These are phyloP conservation scores for Clamator glandarius DNA, from an alignment of 2,797 vertebrate species.

Conservation along the genomic window DNA sequence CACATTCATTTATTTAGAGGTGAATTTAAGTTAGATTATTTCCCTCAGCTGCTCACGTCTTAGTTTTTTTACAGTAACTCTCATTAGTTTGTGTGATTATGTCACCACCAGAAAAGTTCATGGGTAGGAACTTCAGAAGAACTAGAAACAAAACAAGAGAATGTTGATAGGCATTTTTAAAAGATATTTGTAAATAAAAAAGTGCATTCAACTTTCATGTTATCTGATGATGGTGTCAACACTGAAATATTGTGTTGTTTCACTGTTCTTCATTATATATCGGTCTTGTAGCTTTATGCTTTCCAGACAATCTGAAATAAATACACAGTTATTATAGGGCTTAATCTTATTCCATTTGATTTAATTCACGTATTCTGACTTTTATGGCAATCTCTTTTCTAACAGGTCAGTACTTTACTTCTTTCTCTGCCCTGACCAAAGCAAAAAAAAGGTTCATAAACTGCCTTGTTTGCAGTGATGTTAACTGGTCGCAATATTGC, in stretches of 20 bases:
- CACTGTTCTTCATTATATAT: neutral
- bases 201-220: neutral
- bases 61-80: neutral
- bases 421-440: neutral
- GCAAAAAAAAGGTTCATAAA: neutral
- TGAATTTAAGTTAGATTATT: neutral
- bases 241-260: neutral
- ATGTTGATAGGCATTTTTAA: neutral
- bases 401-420: neutral
- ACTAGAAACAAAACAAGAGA: neutral
- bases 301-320: neutral
- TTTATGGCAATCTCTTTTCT: neutral
- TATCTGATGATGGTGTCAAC: neutral
- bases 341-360: neutral
- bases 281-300: neutral
- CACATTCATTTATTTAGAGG: neutral
- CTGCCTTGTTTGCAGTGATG: neutral
- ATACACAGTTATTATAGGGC: neutral
- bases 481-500: neutral
- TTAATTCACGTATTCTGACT: neutral
- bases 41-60: neutral
- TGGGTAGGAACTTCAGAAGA: neutral
- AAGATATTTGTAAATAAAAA: neutral
- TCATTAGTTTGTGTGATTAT: neutral
- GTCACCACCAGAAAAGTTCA: neutral